Evolutionary conservation across 2,888 invertebrate genomes (phyloP), one percentile per base, ranked within the genome.

Genomic region (Tenodera sinensis): DNA sequence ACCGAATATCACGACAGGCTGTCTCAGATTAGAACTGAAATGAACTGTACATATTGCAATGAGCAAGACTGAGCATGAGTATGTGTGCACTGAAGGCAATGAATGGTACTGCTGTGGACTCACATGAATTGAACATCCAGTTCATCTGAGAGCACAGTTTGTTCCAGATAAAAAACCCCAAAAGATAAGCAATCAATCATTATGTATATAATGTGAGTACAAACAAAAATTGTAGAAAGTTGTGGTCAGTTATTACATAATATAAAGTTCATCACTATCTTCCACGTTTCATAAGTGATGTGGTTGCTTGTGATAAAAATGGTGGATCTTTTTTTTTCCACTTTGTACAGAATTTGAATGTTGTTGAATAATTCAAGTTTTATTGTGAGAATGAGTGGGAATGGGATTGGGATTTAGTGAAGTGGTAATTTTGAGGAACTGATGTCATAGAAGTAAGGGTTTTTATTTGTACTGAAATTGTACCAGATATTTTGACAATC

Each of bases 401-500:
- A 81, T 47, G 54, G 81, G 54, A 81, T 71, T 86, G 81, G 54
- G 71, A 86, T 85, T 85, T 47, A 85, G 54, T 86, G 27, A 28
- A 14, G 28, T 54, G 86, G 81, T 71, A 14, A 28, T n/a, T 54
- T 15, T 81, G 71, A 54, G n/a, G 47, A 54, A 85, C 28, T 30
- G 27, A 84, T 30, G 42, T 42, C 42, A 34, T 14, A 86, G 54
- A 54, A 30, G n/a, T 20, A 47, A 28, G 86, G 28, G 81, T 86
- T 86, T 34, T 86, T 86, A 81, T 54, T 86, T 86, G 28, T 71
- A 81, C 28, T 30, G 54, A 86, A 86, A 86, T 71, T 86, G 30
- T 86, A 86, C 20, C 86, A 86, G 81, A 86, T 86, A 86, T 81
- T 86, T 42, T 86, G 86, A 86, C 86, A 86, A 86, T 86, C 86